Base-by-base conservation (phyloP, 2,888 invertebrate genomes). In the Blastobasis adustella region DNA sequence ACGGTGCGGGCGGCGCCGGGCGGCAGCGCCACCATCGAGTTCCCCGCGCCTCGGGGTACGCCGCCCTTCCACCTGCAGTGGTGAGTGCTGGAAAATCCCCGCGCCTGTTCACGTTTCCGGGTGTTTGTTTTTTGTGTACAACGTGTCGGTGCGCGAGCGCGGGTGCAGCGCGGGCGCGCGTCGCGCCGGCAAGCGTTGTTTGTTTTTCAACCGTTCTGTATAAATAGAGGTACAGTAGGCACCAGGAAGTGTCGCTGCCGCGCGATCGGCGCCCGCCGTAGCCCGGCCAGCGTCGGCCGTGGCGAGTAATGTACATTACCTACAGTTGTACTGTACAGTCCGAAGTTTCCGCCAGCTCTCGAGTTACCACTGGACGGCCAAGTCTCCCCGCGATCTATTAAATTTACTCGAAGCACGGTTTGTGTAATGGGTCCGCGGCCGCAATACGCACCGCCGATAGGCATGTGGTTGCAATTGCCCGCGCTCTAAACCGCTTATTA, bases 121-220 rank as follows among this genome's bases (percentile, higher is more conserved):
- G 23, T 23, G 23, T 10, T 10, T 36, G 6, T 23, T 46, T 46
- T 10, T 23, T 23, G 23, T n/a, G 23, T 10, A 40, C 9, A 39
- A 10, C 38, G 10, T 43, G 49, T 36, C 39, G 10, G 45, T 10
- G 37, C 6, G 6, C 8, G 36, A 36, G 36, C 8, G 7, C 36
- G 8, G 36, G 6, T 38, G 37, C n/a, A 49, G 56, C 58, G 59
- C 56, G 57, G 54, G 57, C 55, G 57, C 51, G 53, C 53, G 63
- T 59, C 61, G 61, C 66, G 69, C 76, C 77, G 76, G 76, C 64
- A 60, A 67, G 74, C 69, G 66, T 82, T 83, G 83, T 83, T 86
- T 87, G 79, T 85, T 87, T 86, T 87, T 83, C 76, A 76, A 69
- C 65, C 79, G 82, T 79, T 76, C 77, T 74, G 72, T 83, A 83